Base-by-base conservation (phyloP, 2,888 invertebrate species). In the Cryptocephalus primarius region DNA sequence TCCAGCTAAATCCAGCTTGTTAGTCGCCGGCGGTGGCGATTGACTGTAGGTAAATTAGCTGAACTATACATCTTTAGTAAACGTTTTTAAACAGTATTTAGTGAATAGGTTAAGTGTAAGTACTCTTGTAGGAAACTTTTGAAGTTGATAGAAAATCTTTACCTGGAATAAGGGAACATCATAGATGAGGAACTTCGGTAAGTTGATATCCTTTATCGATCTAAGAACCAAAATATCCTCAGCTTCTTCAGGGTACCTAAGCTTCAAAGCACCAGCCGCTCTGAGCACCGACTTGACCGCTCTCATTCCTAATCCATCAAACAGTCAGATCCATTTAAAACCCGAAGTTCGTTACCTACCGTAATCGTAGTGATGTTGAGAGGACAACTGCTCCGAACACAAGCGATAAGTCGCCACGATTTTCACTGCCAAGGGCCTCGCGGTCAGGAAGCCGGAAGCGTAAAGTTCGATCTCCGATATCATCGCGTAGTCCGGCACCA, bases 401-500 rank as follows among this genome's bases (percentile, higher is more conserved):
- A 95, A 74, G 48, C 87, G 80, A 71, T 94, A 95, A 0, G 92
- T 92, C 14, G 92, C 92, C 2, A 94, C 93, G 60, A 96, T 94
- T 73, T 96, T 96, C 13, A 93, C 82, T 0, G 94, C 86, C 34
- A 95, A 68, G 1, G 87, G 88, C 56, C 90, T 82, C 1, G 94
- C 93, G 59, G 83, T 83, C 45, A 92, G 76, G 66, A 94, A 95
- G 2, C 95, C 95, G 64, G 83, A 90, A 0, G 95, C 92, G 63
- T 94, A 95, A 39, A 96, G 71, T 45, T 90, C 90, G 50, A 94
- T 94, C 73, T 95, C 94, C 0, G 93, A 89, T 61, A 96, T 95
- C 42, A 95, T 71, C 13, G 90, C 92, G 65, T 94, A 94, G 70
- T 96, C 94, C 0, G 95, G 95, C 12, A 94, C 93, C 93, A 94